phyloP scores from a whole-genome alignment of 2,888 invertebrate genomes.

The Microplitis manilae region DNA sequence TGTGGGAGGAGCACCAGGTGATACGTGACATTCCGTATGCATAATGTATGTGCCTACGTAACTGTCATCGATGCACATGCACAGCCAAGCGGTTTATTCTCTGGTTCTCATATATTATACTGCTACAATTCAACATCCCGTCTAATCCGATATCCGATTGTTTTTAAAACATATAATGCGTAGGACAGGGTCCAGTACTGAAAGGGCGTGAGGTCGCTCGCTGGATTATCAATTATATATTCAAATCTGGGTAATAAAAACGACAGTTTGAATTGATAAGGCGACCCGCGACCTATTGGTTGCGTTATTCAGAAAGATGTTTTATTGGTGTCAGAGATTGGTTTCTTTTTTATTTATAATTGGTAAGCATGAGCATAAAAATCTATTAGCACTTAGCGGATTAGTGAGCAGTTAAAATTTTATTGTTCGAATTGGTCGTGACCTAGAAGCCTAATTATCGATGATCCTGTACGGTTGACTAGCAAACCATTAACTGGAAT shows the following conservation, averaged over 20 bases:
- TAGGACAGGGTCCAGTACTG: slow-evolving; percentile 3
- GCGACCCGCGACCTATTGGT: no score
- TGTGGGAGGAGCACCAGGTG: slow-evolving; percentile 63
- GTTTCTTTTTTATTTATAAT: neutral
- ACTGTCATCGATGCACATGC: slow-evolving; percentile 52
- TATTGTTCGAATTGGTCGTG: slow-evolving; percentile 9
- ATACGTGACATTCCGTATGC: slow-evolving; percentile 49
- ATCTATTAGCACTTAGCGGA: neutral
- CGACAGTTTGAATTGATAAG: no score
- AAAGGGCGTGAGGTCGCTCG: slow-evolving; percentile 1
- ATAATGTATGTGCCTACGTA: slow-evolving; percentile 52
- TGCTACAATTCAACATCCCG: neutral
- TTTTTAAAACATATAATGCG: neutral
- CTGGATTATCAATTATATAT: slow-evolving; percentile 13
- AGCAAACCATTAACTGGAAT: slow-evolving; percentile 35
- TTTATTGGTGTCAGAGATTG: neutral
- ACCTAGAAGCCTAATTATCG: slow-evolving; percentile 30
- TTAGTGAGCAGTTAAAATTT: slow-evolving; percentile 6
- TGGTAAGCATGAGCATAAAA: neutral
- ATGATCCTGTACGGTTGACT: slow-evolving; percentile 32
- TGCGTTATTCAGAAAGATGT: neutral
- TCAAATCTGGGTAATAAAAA: neutral
- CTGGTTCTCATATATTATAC: slow-evolving; percentile 33
- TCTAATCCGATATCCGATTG: neutral
- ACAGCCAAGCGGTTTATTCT: slow-evolving; percentile 45